Percentiles rank a stretch among this genome's conserved stretches.
These are phyloP conservation scores for Actinia equina DNA, from an alignment of 64 coral and sea anemone species.

Conservation along the genomic window DNA sequence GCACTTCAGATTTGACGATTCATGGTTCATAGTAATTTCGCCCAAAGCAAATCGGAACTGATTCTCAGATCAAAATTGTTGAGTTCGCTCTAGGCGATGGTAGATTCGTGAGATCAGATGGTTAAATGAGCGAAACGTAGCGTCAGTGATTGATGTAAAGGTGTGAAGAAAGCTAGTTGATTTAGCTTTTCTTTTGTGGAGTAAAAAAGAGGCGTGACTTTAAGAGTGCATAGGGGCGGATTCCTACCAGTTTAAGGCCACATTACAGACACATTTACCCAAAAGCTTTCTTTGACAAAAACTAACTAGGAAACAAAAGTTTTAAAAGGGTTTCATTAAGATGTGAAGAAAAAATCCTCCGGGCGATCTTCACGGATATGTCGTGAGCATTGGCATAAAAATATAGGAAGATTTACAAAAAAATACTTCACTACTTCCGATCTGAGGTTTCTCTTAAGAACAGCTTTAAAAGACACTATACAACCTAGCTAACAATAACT, in stretches of 20 bases:
- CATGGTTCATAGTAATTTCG: constrained; percentile 2
- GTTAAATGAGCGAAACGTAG: background rate
- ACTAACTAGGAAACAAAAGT: background rate
- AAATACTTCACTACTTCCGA: constrained; percentile 5
- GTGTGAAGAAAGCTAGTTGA: background rate
- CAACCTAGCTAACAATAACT: background rate
- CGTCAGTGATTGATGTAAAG: background rate
- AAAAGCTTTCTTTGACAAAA: background rate
- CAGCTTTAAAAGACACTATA: background rate
- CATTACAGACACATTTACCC: background rate
- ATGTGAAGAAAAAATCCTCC: background rate
- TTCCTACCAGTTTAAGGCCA: background rate
- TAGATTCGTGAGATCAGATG: background rate
- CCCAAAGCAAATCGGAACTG: constrained; percentile 2
- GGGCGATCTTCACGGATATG: background rate
- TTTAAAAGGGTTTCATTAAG: background rate
- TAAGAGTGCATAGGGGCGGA: background rate
- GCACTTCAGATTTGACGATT: constrained; percentile 8
- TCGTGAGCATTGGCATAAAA: constrained; percentile 4
- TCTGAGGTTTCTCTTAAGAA: background rate
- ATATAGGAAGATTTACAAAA: constrained; percentile 4
- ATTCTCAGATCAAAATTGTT: background rate
- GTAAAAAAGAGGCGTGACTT: background rate
- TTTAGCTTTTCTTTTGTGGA: background rate
- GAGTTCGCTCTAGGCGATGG: background rate